Evolutionary conservation across 2,888 invertebrate genomes (phyloP).

Genomic region (Mantis religiosa): DNA sequence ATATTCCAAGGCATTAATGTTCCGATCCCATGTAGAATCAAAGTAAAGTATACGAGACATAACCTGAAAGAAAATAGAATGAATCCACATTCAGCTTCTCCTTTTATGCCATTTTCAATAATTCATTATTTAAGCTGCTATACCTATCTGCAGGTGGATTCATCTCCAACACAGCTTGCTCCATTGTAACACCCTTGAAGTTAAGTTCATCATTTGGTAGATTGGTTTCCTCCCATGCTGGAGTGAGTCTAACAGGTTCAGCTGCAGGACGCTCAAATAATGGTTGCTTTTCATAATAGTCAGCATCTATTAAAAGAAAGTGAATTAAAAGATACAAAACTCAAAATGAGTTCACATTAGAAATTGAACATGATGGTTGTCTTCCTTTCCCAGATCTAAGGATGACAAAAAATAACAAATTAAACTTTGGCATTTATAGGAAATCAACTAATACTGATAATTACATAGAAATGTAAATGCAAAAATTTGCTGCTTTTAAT

Average conservation of each 20-base stretch:
- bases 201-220: slow-evolving; percentile 80
- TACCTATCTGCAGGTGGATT: slow-evolving; percentile 73
- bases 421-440: too few relatives aligned
- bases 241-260: slow-evolving; percentile 79
- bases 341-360: not conserved
- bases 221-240: slow-evolving; percentile 83
- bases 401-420: too few relatives aligned
- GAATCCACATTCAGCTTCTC: not conserved
- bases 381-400: too few relatives aligned
- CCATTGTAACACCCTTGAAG: slow-evolving; percentile 67
- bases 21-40: slow-evolving; percentile 91
- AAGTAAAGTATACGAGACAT: slow-evolving; percentile 79
- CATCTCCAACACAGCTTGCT: slow-evolving; percentile 63
- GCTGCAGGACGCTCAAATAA: slow-evolving; percentile 46
- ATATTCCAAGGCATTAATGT: slow-evolving; percentile 97
- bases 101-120: not conserved
- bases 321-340: not conserved
- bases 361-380: too few relatives aligned
- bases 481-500: too few relatives aligned
- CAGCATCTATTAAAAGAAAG: slow-evolving; percentile 8
- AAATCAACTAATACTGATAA: too few relatives aligned
- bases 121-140: not conserved
- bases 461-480: too few relatives aligned
- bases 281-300: slow-evolving; percentile 52
- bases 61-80: slow-evolving; percentile 46